Evolutionary conservation across 2,113 vertebrate species (phyloP), one percentile per base, ranked within the genome.

Genomic region (Salvelinus sp.): DNA sequence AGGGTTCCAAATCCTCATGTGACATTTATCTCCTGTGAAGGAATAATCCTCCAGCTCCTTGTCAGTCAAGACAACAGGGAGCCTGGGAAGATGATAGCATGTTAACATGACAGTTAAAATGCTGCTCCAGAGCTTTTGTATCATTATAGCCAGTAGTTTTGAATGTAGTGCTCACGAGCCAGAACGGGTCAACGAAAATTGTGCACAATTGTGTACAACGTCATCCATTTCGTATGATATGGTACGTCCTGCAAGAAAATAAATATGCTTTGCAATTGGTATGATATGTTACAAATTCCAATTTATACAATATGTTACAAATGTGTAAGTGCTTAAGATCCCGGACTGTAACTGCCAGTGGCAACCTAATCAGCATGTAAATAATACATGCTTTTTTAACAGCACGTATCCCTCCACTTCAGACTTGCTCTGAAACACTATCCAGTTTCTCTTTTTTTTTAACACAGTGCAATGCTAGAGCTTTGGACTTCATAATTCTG

Each of bases 91-190:
- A 67, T 79, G 78, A 82, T 67, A 77, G 72, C 48, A 67, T 48
- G 77, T 90, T 72, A 27, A 85, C 87, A 78, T 79, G 30, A 7
- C 67, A 75, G 74, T 81, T 84, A 83, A 87, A 85, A 9, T 38
- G 7, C 33, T 38, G 33, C 33, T 38, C 7, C 1, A 9, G 33
- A 9, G 33, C 33, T 9, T 9, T 38, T 38, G 7, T 38, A 38
- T 38, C 1, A 38, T 38, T 38, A 38, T 38, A 9, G 6, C 7
- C 7, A 38, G 38, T 38, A 38, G 38, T 38, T 38, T 38, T 38
- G 38, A 38, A 9, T 9, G 38, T 38, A 9, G 38, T 38, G 38
- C 38, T 38, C 38, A 38, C 7, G 38, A 9, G 38, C 38, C 38
- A 38, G 7, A 38, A 38, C 7, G 38, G 38, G 38, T 33, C 33